Conservation (phyloP, 2,797 vertebrate species). For the Tapera naevia region DNA sequence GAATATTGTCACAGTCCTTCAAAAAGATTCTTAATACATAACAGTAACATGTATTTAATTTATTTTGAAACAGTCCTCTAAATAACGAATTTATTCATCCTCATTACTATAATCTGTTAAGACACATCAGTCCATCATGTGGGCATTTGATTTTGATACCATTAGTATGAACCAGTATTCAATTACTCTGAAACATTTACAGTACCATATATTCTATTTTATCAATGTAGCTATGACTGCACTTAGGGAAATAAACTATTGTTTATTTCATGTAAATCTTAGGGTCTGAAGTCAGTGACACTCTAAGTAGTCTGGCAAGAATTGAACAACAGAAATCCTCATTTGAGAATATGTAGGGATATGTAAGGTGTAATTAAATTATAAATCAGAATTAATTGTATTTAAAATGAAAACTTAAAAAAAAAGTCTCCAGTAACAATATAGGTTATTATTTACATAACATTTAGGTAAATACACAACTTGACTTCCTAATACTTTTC, state of each 20-base stretch:
- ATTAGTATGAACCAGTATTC: neutral
- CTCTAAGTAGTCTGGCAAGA: neutral
- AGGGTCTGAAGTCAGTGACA: neutral
- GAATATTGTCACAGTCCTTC: neutral
- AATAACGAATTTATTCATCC: neutral
- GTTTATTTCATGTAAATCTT: neutral
- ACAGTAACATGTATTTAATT: neutral
- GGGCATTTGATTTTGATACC: neutral
- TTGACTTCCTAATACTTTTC: neutral
- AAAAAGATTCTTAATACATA: neutral
- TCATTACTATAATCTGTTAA: neutral
- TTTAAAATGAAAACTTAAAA: neutral
- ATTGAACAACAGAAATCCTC: neutral
- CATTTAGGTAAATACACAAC: neutral
- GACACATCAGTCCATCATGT: neutral
- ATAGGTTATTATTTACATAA: neutral
- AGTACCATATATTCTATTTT: neutral
- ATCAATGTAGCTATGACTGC: neutral
- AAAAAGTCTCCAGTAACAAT: neutral
- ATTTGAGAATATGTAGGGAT: neutral
- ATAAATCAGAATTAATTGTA: neutral
- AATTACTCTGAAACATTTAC: neutral
- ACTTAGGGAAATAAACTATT: neutral
- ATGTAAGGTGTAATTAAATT: neutral
- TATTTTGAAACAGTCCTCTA: neutral